Percentiles rank a stretch among this genome's conserved stretches.
Evolutionary conservation across 2,113 vertebrate species (phyloP).

Genomic region (Falcunculus frontatus): DNA sequence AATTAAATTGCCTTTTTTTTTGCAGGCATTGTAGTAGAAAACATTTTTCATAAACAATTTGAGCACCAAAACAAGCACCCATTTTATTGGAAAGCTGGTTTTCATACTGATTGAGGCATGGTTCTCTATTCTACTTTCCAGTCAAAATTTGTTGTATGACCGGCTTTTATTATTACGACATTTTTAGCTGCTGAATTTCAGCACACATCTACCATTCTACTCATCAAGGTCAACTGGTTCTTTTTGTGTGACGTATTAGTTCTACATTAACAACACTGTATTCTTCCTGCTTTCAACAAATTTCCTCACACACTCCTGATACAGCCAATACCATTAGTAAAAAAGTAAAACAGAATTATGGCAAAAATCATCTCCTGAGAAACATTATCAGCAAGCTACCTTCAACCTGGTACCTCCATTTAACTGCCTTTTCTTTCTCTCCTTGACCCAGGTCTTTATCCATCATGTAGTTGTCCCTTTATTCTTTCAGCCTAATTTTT

Average conservation of each 20-base stretch:
- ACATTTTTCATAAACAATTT: neutral
- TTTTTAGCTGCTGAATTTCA: neutral
- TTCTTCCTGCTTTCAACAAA: neutral
- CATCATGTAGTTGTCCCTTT: neutral
- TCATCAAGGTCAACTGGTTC: neutral
- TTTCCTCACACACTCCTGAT: neutral
- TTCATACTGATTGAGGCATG: neutral
- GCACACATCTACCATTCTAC: neutral
- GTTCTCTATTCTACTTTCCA: neutral
- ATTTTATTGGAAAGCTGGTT: neutral
- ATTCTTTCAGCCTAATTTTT: neutral
- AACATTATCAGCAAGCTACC: neutral
- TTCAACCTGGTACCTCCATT: neutral
- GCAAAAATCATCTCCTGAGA: neutral
- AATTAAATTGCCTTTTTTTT: neutral
- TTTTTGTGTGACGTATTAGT: neutral
- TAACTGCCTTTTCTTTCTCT: neutral
- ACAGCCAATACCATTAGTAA: neutral
- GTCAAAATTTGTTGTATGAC: neutral
- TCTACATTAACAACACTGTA: neutral
- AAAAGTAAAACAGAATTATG: rapidly evolving
- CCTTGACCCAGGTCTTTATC: neutral
- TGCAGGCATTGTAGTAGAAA: neutral
- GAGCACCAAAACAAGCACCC: neutral
- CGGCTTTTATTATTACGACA: neutral